Percentiles rank a stretch among this genome's conserved stretches.
Conservation (phyloP, 2,888 invertebrate species). For the Synergus laeviventris region DNA sequence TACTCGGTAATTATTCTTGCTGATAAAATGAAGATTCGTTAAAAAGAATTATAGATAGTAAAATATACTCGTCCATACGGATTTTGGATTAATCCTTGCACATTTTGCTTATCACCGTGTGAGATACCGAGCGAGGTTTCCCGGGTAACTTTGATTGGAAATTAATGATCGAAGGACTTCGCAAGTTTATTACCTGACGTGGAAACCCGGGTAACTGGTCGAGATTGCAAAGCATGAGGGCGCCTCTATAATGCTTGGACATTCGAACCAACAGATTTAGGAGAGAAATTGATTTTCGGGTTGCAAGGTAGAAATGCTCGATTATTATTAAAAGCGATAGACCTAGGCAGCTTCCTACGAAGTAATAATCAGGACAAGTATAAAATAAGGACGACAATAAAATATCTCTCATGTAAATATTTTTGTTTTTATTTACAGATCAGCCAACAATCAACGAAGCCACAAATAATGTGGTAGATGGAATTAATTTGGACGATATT, state of each 20-base stretch:
- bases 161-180: constrained; percentile 61
- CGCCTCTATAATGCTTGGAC: constrained; percentile 55
- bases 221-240: constrained; percentile 58
- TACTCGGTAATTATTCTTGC: not conserved
- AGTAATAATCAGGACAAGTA: not conserved
- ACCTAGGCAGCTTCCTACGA: not conserved
- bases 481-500: constrained; percentile 97
- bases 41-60: not conserved
- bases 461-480: constrained; percentile 95
- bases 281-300: constrained; percentile 61
- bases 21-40: not conserved
- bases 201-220: constrained; percentile 58
- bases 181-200: constrained; percentile 60
- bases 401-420: not conserved
- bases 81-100: constrained; percentile 9
- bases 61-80: not conserved
- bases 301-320: not conserved
- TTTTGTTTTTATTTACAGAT: constrained; percentile 79
- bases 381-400: not conserved
- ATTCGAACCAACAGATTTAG: constrained; percentile 63
- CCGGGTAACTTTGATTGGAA: constrained; percentile 52
- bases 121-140: constrained; percentile 7
- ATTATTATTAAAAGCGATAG: not conserved
- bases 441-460: constrained; percentile 96
- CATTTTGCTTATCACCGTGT: constrained; percentile 25